These are phyloP conservation scores for Pharmacophagus antenor DNA, from an alignment of 2,888 invertebrate genomes.

Conservation along the genomic window DNA sequence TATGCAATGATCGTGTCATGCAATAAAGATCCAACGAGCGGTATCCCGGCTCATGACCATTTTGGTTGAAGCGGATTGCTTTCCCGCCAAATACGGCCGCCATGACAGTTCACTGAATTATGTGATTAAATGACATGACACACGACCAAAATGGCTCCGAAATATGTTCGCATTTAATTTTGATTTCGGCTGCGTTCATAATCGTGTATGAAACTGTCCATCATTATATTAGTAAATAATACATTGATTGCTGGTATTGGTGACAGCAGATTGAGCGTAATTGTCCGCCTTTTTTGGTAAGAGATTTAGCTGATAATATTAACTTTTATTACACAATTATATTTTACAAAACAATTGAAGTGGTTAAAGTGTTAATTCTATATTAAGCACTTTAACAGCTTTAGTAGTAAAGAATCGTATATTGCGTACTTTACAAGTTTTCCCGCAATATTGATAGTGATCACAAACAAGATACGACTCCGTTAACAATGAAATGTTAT, in stretches of 20 bases:
- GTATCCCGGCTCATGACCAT: constrained; percentile 65
- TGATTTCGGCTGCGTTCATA: constrained; percentile 53
- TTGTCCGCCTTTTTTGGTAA: constrained; percentile 40
- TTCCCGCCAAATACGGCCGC: constrained; percentile 77
- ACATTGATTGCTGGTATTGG: constrained; percentile 61
- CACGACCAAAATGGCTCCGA: constrained; percentile 53
- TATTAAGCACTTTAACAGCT: too few relatives aligned
- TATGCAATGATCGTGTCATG: constrained; percentile 55
- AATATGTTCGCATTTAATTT: constrained; percentile 56
- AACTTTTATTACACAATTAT: constrained; percentile 7
- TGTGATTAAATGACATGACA: constrained; percentile 72
- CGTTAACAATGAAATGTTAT: too few relatives aligned
- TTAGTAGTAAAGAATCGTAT: too few relatives aligned
- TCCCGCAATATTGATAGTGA: too few relatives aligned
- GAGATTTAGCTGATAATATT: constrained; percentile 13
- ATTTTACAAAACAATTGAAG: not conserved
- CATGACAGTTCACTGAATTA: constrained; percentile 77
- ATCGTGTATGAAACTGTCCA: constrained; percentile 56
- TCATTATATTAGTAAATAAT: constrained; percentile 51
- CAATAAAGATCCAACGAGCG: constrained; percentile 68
- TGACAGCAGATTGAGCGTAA: constrained; percentile 57
- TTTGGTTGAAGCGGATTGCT: constrained; percentile 76
- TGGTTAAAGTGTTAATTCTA: too few relatives aligned
- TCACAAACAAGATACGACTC: too few relatives aligned
- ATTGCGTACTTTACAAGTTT: too few relatives aligned